Evolutionary conservation across 2,113 vertebrate genomes (phyloP).

Genomic region (Datnioides undecimradiatus): DNA sequence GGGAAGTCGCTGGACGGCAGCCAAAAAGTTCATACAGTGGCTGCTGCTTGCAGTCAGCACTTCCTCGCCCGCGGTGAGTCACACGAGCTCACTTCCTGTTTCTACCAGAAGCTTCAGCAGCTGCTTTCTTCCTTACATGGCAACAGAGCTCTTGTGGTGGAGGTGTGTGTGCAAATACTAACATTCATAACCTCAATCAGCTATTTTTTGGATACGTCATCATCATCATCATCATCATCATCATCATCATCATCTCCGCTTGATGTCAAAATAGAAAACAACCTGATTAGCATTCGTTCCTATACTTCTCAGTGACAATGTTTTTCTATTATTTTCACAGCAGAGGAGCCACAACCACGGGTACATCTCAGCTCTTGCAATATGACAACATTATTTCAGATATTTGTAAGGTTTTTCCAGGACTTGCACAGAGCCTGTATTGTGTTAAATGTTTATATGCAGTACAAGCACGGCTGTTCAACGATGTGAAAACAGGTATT

Average conservation of each 20-base stretch:
- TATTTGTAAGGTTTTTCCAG: neutral
- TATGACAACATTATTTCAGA: neutral
- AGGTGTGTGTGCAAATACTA: slow-evolving; percentile 6
- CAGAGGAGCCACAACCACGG: too few species aligned
- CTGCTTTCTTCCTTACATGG: slow-evolving; percentile 83
- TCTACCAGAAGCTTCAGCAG: slow-evolving; percentile 55
- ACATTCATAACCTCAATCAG: slow-evolving; percentile 22
- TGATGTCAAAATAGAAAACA: neutral
- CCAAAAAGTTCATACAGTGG: slow-evolving; percentile 39
- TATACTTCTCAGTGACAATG: too few species aligned
- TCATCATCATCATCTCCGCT: too few species aligned
- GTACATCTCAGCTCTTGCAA: neutral
- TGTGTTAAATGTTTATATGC: neutral
- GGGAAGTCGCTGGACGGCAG: slow-evolving; percentile 18
- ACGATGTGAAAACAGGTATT: neutral
- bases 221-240: neutral
- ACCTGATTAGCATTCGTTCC: neutral
- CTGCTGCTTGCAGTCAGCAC: slow-evolving; percentile 63
- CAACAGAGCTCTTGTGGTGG: slow-evolving; percentile 32
- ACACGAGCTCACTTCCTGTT: slow-evolving; percentile 79
- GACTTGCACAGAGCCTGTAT: neutral
- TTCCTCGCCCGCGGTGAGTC: slow-evolving; percentile 75
- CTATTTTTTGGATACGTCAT: neutral
- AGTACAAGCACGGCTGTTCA: neutral
- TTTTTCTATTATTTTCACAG: too few species aligned